Evolutionary conservation across 2,888 invertebrate species (phyloP).

Genomic region (Sinotaia quadrata): DNA sequence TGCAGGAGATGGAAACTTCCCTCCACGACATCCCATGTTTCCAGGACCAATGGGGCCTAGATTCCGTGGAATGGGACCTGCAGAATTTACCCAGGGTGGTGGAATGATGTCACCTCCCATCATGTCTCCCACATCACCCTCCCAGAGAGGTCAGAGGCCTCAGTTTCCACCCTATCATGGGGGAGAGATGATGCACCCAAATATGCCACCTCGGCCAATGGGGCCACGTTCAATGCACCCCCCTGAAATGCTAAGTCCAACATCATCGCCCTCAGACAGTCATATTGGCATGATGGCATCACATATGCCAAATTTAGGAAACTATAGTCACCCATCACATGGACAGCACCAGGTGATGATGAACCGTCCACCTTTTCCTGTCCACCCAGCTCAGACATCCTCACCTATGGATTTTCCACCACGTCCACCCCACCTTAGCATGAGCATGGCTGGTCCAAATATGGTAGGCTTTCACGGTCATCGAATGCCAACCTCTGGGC

Average conservation of each 20-base stretch:
- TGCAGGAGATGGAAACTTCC: conserved; percentile 10
- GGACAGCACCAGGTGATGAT: conserved; percentile 39
- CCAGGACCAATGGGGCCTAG: conserved; percentile 9
- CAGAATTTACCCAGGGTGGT: conserved; percentile 13
- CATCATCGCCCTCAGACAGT: conserved; percentile 2
- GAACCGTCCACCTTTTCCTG: conserved; percentile 10
- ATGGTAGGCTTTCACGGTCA: conserved; percentile 7
- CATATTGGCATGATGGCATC: conserved; percentile 16
- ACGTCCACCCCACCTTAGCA: conserved; percentile 19
- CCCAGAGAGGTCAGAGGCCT: conserved; percentile 30
- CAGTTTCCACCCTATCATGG: conserved; percentile 33
- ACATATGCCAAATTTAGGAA: conserved; percentile 27
- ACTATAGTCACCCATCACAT: conserved; percentile 24
- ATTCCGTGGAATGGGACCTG: conserved; percentile 18
- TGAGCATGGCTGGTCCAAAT: conserved; percentile 18
- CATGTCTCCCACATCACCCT: conserved; percentile 26
- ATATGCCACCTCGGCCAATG: conserved; percentile 37
- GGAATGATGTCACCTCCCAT: conserved; percentile 24
- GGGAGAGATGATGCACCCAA: conserved; percentile 35
- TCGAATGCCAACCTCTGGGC: conserved; percentile 6
- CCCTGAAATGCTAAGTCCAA: conserved; percentile 13
- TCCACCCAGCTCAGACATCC: conserved; percentile 14
- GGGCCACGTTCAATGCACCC: conserved; percentile 15
- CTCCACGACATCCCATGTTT: conserved; percentile 32
- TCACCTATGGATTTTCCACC: conserved; percentile 12